phyloP scores from a whole-genome alignment of 2,888 invertebrate species.

The Caenorhabditis wallacei region DNA sequence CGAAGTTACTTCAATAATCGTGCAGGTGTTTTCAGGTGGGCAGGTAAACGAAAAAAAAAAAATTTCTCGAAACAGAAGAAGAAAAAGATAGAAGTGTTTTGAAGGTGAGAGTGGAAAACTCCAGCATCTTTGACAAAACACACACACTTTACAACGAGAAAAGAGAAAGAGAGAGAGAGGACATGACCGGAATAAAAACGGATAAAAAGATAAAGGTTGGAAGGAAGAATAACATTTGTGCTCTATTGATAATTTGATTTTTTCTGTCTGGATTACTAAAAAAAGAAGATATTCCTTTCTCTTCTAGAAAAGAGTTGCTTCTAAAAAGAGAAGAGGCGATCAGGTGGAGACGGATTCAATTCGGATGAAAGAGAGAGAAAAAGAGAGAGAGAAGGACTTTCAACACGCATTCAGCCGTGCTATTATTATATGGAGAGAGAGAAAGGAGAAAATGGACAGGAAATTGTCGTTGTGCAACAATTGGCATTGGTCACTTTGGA shows the following conservation, averaged over 20 bases:
- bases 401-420: conserved; percentile 52
- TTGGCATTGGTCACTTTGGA: conserved; percentile 28
- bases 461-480: conserved; percentile 29
- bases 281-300: background rate
- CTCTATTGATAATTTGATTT: background rate
- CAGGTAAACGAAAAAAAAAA: background rate
- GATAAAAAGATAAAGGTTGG: conserved; percentile 42
- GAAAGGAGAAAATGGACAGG: conserved; percentile 24
- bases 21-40: conserved; percentile 31
- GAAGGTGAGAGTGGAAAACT: conserved; percentile 7
- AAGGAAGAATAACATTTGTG: conserved; percentile 12
- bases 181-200: conserved; percentile 49
- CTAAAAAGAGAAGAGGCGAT: conserved; percentile 14
- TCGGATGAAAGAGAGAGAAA: background rate
- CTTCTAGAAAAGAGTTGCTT: conserved; percentile 17
- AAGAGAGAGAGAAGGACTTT: background rate
- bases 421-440: conserved; percentile 40
- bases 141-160: conserved; percentile 61
- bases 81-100: conserved; percentile 23
- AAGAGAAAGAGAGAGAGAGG: background rate
- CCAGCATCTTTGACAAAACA: conserved; percentile 49
- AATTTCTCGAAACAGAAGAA: conserved; percentile 8
- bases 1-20: too few species aligned
- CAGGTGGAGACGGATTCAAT: conserved; percentile 15
- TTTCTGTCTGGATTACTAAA: background rate